Base-by-base conservation (phyloP, 1,140 invertebrate species). In the Pantala flavescens region DNA sequence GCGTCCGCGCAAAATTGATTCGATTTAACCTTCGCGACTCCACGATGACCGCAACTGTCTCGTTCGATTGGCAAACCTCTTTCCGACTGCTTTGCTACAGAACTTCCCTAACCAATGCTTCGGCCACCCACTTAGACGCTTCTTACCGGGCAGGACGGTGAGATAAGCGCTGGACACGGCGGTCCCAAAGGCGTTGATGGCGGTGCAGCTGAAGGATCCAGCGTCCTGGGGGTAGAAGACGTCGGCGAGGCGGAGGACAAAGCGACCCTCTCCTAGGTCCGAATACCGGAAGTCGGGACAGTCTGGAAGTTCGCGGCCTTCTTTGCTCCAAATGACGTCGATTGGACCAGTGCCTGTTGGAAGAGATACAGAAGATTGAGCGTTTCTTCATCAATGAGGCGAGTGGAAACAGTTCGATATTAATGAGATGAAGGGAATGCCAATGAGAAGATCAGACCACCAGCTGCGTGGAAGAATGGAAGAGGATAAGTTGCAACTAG, bases 131-230 rank as follows among this genome's bases (percentile, higher is more conserved):
- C 28, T 36, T 36, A 36, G n/a, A 3, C 49, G n/a, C 49, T 14
- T 63, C 49, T 73, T 79, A 87, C 86, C 87, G 79, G 74, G 74
- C n/a, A 83, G 80, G 78, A 89, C 84, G n/a, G 80, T 79, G 28
- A 90, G 80, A 36, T 83, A 77, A 19, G 85, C 86, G 74, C 80
- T 84, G 19, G 85, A 86, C n/a, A 83, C 83, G 0, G 85, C 84
- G 74, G 88, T 85, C 3, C 89, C 88, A 77, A 84, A 85, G 36
- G 81, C 75, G 78, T 88, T 90, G 75, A 84, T 85, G 7, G 89
- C 87, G 76, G 88, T 85, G 78, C 90, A 93, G 74, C 85, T 85
- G 79, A 93, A 94, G 70, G 86, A 82, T n/a, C 91, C 92, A 43
- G 86, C 85, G 81, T 93, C 91, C 77, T 90, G 85, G 23, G 85